These are phyloP conservation scores for Callocephalon fimbriatum DNA, from an alignment of 2,113 vertebrate genomes.

Conservation along the genomic window DNA sequence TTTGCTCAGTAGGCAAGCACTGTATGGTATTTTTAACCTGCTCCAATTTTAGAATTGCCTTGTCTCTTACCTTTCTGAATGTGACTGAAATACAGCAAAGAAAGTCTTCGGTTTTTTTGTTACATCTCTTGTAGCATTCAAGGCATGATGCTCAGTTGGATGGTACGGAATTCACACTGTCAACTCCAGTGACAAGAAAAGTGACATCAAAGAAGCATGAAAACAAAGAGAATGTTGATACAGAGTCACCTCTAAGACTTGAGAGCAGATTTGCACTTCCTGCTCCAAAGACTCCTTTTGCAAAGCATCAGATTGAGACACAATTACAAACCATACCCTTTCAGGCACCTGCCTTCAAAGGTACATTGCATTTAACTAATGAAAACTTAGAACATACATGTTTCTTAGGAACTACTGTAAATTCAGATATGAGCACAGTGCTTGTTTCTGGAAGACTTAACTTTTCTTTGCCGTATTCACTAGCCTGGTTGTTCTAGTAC, in stretches of 20 bases:
- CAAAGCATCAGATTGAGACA: conserved; percentile 71
- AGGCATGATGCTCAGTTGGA: conserved; percentile 29
- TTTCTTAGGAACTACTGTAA: background rate
- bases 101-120: background rate
- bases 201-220: conserved; percentile 66
- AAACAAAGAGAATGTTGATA: conserved; percentile 86
- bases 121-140: conserved; percentile 23
- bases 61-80: background rate
- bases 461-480: background rate
- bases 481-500: background rate
- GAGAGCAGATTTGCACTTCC: conserved; percentile 78
- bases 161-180: conserved; percentile 29
- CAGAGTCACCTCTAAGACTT: conserved; percentile 45
- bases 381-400: accelerated
- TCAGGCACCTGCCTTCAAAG: conserved; percentile 55
- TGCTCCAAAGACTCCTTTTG: conserved; percentile 79
- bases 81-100: background rate
- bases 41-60: background rate
- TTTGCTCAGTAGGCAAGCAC: background rate
- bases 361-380: conserved; percentile 39
- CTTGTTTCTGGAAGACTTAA: background rate
- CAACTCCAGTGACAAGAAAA: conserved; percentile 64
- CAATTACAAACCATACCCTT: conserved; percentile 73
- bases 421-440: background rate
- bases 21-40: background rate